Percentiles rank a stretch among this genome's conserved stretches.
Conservation (phyloP, 2,888 invertebrate species). For the Tenthredo livida region DNA sequence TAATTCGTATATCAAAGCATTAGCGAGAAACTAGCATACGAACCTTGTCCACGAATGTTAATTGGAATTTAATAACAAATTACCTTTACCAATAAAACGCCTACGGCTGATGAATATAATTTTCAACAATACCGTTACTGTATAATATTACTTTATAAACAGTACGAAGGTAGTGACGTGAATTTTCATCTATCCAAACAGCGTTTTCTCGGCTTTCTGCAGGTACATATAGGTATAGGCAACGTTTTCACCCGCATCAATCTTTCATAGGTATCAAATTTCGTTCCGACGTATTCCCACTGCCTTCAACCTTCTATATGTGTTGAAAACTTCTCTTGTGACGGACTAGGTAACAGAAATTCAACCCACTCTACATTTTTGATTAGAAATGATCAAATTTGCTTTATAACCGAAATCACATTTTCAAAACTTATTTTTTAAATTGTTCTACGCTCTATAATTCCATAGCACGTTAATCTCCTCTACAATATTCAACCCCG, state of each 20-base stretch:
- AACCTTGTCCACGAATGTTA: not conserved
- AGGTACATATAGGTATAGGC: not conserved
- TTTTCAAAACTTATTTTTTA: not conserved
- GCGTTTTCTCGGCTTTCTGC: not conserved
- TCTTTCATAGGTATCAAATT: constrained; percentile 33
- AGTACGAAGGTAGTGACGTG: not conserved
- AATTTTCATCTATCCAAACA: not conserved
- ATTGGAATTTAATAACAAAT: not conserved
- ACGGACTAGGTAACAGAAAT: not conserved
- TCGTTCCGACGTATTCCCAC: not conserved
- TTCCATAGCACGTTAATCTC: not conserved
- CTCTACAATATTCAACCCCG: not conserved
- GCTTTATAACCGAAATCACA: not conserved
- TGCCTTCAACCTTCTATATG: not conserved
- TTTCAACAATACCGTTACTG: not conserved
- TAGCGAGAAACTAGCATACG: not conserved
- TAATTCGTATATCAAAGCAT: not conserved
- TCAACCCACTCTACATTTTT: not conserved
- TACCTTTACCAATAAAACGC: not conserved
- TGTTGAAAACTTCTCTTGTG: not conserved
- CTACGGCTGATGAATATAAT: not conserved
- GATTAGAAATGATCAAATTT: constrained; percentile 12
- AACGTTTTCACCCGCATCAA: constrained; percentile 27
- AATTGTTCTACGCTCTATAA: not conserved
- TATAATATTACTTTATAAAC: not conserved